A percentile compares a stretch with the other conserved stretches of the same genome.
These are phyloP conservation scores for Montipora efflorescens DNA, from an alignment of 64 coral and sea anemone genomes.

Conservation along the genomic window DNA sequence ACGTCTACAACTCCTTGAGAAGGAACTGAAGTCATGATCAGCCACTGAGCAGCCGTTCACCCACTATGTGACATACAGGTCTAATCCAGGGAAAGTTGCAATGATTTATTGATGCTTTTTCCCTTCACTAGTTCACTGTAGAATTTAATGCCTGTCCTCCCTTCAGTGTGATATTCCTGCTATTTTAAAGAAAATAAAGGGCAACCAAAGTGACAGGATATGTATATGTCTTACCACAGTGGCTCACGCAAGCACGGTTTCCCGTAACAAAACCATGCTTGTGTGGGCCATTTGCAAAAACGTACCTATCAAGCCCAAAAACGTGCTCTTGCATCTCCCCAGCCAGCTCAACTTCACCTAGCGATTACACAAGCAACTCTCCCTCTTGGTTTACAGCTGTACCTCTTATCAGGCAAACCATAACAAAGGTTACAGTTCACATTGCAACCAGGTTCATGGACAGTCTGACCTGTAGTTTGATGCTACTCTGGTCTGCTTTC, in stretches of 20 bases:
- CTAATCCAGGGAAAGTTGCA: background rate
- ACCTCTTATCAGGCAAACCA: slow-evolving; percentile 24
- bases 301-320: background rate
- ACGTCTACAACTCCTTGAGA: too few species aligned
- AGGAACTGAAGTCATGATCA: too few species aligned
- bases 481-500: too few species aligned
- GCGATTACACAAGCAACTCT: slow-evolving; percentile 26
- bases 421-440: background rate
- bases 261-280: background rate
- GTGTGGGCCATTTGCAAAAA: background rate
- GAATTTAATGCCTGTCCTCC: slow-evolving; percentile 36
- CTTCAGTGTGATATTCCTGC: slow-evolving; percentile 21
- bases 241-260: background rate
- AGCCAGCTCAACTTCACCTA: background rate
- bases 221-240: background rate
- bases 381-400: slow-evolving; percentile 27
- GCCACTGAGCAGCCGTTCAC: background rate
- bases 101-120: slow-evolving; percentile 14
- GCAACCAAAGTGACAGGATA: slow-evolving; percentile 3
- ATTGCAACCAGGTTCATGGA: too few species aligned
- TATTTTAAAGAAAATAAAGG: background rate
- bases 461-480: too few species aligned
- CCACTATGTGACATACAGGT: background rate
- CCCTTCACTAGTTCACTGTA: background rate
- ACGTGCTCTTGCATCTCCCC: slow-evolving; percentile 2